Evolutionary conservation across 2,888 invertebrate genomes (phyloP).

Genomic region (Chymomyza procnemis): DNA sequence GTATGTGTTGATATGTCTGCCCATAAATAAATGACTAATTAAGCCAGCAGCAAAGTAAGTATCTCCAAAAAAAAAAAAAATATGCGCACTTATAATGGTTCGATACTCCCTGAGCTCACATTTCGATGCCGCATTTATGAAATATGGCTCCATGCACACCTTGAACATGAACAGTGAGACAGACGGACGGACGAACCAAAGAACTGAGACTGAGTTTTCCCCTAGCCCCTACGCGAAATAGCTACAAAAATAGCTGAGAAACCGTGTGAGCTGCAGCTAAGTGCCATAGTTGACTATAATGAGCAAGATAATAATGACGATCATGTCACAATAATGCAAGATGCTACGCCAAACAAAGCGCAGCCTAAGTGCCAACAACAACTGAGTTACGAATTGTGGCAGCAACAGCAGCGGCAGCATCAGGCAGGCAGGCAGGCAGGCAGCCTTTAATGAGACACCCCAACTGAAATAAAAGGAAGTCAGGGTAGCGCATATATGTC

Average conservation of each 20-base stretch:
- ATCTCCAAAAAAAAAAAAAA: too few species aligned
- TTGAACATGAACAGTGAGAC: not conserved
- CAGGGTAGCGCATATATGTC: constrained; percentile 15
- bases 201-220: too few species aligned
- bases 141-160: constrained; percentile 9
- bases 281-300: not conserved
- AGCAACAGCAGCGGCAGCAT: not conserved
- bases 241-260: constrained; percentile 29
- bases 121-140: not conserved
- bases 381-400: not conserved
- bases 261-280: constrained; percentile 33
- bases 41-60: not conserved
- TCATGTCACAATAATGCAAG: constrained; percentile 32
- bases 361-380: not conserved
- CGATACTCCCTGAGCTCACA: not conserved
- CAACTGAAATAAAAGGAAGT: constrained; percentile 2
- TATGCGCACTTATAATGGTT: not conserved
- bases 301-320: constrained; percentile 28
- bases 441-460: not conserved
- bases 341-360: constrained; percentile 1
- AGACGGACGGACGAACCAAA: not conserved
- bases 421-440: too few species aligned
- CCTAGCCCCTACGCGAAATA: not conserved
- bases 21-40: not conserved
- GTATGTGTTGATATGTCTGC: constrained; percentile 26